These are phyloP conservation scores for Acomys russatus DNA, from an alignment of 2,797 vertebrate species.

Conservation along the genomic window DNA sequence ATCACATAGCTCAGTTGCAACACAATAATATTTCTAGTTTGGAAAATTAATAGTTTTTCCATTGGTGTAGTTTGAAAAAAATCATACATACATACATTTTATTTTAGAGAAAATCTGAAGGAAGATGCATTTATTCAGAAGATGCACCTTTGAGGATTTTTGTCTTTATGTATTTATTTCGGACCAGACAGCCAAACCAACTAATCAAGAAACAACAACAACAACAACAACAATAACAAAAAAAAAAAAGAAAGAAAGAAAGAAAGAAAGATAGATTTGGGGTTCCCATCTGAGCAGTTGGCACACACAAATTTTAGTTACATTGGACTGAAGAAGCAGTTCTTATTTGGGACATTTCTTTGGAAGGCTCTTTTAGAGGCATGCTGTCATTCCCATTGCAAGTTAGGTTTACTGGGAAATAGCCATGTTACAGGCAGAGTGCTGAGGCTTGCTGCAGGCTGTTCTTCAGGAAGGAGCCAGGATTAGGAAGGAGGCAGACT, in stretches of 20 bases:
- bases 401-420: not conserved
- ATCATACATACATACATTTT: not conserved
- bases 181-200: not conserved
- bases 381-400: not conserved
- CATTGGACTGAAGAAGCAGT: not conserved
- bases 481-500: not conserved
- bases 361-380: not conserved
- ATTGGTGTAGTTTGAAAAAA: not conserved
- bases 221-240: no score
- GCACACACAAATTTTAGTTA: not conserved
- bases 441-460: not conserved
- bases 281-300: not conserved
- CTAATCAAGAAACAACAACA: not conserved
- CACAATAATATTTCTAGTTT: slow-evolving; percentile 13
- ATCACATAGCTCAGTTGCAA: slow-evolving; percentile 27
- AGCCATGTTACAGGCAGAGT: not conserved
- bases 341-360: slow-evolving; percentile 24
- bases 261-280: no score
- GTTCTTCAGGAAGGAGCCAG: not conserved
- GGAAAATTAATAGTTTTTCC: slow-evolving; percentile 12
- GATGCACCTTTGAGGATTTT: not conserved
- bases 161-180: not conserved
- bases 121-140: slow-evolving; percentile 31
- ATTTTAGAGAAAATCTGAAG: slow-evolving; percentile 22
- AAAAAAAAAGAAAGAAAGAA: no score